A percentile compares a stretch with the other conserved stretches of the same genome.
Evolutionary conservation across 1,140 invertebrate species (phyloP).

Genomic region (Pogonus chalceus): DNA sequence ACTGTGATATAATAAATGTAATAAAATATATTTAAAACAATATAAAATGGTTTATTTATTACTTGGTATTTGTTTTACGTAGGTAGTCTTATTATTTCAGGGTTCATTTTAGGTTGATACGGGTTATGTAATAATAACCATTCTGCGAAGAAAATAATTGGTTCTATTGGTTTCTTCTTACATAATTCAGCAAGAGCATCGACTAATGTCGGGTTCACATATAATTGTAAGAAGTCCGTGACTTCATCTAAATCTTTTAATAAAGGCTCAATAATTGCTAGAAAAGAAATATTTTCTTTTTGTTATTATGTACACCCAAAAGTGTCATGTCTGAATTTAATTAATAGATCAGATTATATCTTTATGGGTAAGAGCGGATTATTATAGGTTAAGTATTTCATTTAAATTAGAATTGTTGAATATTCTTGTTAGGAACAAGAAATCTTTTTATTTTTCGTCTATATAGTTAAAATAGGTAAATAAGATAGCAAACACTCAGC

Average conservation of each 20-base stretch:
- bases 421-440: too few relatives aligned
- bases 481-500: too few relatives aligned
- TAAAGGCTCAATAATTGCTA: conserved; percentile 53
- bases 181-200: conserved; percentile 59
- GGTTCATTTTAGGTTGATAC: conserved; percentile 49
- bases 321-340: too few relatives aligned
- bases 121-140: conserved; percentile 67
- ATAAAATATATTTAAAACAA: conserved; percentile 1
- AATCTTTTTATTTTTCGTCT: too few relatives aligned
- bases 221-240: conserved; percentile 55
- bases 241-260: conserved; percentile 40
- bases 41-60: neutral
- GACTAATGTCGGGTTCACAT: conserved; percentile 52
- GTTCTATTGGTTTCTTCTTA: conserved; percentile 59
- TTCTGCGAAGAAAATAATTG: conserved; percentile 67
- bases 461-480: too few relatives aligned
- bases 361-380: too few relatives aligned
- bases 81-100: conserved; percentile 29
- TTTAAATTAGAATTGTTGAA: too few relatives aligned
- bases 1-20: neutral
- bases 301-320: too few relatives aligned
- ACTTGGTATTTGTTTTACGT: conserved; percentile 21
- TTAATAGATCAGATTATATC: too few relatives aligned
- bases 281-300: too few relatives aligned
- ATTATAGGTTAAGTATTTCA: too few relatives aligned